Conservation (phyloP, 2,113 vertebrate species). For the Chlorodrepanis virens region DNA sequence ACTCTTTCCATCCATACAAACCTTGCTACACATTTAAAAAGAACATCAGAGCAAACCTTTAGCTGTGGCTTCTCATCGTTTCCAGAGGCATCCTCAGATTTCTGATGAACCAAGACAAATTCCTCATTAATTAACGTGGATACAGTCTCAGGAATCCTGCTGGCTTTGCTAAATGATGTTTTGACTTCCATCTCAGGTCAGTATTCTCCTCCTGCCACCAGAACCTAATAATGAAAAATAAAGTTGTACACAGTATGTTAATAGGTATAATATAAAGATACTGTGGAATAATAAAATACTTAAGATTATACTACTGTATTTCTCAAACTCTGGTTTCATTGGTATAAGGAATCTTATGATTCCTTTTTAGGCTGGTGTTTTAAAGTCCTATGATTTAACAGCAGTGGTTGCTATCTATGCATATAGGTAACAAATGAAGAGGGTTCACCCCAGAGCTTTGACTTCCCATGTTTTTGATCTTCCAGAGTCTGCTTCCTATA, state of each 20-base stretch:
- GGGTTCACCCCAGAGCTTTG: not conserved
- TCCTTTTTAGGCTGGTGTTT: not conserved
- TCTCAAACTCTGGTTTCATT: not conserved
- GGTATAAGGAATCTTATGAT: not conserved
- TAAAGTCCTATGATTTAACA: not conserved
- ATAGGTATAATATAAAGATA: not conserved
- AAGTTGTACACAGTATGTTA: not conserved
- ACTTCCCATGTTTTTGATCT: not conserved
- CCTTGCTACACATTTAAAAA: not conserved
- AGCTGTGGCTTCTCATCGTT: constrained; percentile 83
- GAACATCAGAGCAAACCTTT: constrained; percentile 75
- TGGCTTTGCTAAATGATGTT: constrained; percentile 82
- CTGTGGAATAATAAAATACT: not conserved
- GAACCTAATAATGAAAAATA: not conserved
- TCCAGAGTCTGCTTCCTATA: not conserved
- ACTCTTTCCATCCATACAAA: constrained; percentile 27
- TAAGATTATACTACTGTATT: not conserved
- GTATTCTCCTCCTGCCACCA: constrained; percentile 53
- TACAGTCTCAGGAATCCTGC: constrained; percentile 84
- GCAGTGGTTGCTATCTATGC: not conserved
- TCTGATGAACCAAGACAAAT: constrained; percentile 88
- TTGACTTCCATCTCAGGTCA: constrained; percentile 85
- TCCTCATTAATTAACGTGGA: constrained; percentile 90
- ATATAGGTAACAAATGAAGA: not conserved
- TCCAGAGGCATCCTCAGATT: constrained; percentile 74